These are phyloP conservation scores for Nannoperca obscura DNA, from an alignment of 2,797 vertebrate species.

Conservation along the genomic window DNA sequence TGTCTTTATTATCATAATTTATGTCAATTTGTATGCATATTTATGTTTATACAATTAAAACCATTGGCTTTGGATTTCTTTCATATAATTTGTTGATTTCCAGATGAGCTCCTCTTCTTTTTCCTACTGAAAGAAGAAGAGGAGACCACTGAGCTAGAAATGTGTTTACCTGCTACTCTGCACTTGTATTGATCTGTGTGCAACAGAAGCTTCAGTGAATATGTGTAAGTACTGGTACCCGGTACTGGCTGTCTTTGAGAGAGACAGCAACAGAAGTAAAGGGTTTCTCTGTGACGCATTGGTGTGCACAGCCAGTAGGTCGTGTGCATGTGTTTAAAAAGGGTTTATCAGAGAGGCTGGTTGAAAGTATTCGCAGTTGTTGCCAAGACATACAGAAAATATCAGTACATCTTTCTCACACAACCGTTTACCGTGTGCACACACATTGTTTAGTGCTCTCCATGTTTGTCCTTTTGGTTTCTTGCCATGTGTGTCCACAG, in stretches of 20 bases:
- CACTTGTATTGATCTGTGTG: neutral
- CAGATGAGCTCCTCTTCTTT: neutral
- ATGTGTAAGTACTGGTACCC: neutral
- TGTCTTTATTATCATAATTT: neutral
- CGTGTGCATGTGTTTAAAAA: neutral
- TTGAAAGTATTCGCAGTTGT: slow-evolving; percentile 1
- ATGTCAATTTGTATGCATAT: neutral
- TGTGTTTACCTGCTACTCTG: neutral
- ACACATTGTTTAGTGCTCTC: neutral
- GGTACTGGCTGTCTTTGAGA: neutral
- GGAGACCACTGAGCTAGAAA: neutral
- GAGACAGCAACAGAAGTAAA: neutral
- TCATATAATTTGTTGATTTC: neutral
- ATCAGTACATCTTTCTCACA: slow-evolving; percentile 10
- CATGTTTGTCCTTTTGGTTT: slow-evolving; percentile 8
- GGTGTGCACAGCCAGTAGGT: neutral
- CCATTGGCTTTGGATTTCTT: neutral
- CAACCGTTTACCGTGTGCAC: neutral
- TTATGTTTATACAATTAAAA: neutral
- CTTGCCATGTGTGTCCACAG: slow-evolving; percentile 1
- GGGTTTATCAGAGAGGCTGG: neutral
- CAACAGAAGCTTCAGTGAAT: neutral
- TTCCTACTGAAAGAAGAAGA: neutral
- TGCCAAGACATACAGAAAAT: slow-evolving; percentile 18
- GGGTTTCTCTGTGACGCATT: neutral